Evolutionary conservation across 2,888 invertebrate species (phyloP).

Genomic region (Watsonalla binaria): DNA sequence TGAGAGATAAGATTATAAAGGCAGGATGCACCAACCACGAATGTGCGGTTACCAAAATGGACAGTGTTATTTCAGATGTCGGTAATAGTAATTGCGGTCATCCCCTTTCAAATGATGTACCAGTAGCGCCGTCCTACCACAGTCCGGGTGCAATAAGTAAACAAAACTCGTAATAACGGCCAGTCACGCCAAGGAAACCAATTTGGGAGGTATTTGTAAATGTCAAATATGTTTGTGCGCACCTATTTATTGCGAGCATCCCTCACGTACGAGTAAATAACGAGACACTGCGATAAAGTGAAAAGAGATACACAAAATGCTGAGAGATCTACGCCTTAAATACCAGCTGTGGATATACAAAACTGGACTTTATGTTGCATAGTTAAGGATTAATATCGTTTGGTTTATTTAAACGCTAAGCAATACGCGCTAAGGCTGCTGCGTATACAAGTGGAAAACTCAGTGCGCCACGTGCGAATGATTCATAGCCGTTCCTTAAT

Average conservation of each 20-base stretch:
- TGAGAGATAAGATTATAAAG: background rate
- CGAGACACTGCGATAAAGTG: slow-evolving; percentile 75
- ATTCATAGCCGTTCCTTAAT: slow-evolving; percentile 78
- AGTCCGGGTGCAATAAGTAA: slow-evolving; percentile 59
- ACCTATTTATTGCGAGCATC: slow-evolving; percentile 77
- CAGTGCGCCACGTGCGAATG: slow-evolving; percentile 79
- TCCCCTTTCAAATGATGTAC: slow-evolving; percentile 26
- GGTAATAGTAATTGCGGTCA: slow-evolving; percentile 1
- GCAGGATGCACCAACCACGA: background rate
- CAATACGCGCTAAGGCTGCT: slow-evolving; percentile 48
- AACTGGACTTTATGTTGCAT: slow-evolving; percentile 37
- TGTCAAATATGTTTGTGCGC: slow-evolving; percentile 76
- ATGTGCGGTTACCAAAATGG: background rate
- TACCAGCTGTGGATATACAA: slow-evolving; percentile 25
- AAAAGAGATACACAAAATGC: slow-evolving; percentile 71
- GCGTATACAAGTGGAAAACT: slow-evolving; percentile 74
- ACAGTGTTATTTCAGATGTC: background rate
- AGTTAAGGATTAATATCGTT: slow-evolving; percentile 48
- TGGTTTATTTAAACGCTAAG: slow-evolving; percentile 33
- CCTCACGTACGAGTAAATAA: slow-evolving; percentile 77
- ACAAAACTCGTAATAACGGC: slow-evolving; percentile 68
- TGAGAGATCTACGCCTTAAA: slow-evolving; percentile 52
- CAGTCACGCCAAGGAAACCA: slow-evolving; percentile 72
- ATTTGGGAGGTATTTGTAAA: slow-evolving; percentile 75
- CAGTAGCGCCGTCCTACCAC: slow-evolving; percentile 32